Evolutionary conservation across 2,797 vertebrate species (phyloP).

Genomic region (Leptodactylus fallax): DNA sequence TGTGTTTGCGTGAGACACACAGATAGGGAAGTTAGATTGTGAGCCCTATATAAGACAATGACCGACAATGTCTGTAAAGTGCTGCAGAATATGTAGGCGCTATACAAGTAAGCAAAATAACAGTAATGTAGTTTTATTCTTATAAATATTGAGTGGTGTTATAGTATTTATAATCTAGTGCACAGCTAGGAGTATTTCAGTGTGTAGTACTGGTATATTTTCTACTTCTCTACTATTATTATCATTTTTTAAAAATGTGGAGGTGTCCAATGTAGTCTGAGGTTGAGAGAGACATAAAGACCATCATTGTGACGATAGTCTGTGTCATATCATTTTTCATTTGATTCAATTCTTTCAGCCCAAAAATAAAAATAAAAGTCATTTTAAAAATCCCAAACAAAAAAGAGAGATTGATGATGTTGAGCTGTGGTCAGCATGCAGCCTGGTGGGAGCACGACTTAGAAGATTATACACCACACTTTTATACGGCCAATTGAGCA

Average conservation of each 20-base stretch:
- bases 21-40: no score
- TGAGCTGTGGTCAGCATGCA: neutral
- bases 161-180: neutral
- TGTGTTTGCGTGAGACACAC: no score
- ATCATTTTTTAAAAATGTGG: neutral
- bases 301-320: neutral
- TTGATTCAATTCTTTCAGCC: neutral
- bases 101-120: no score
- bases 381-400: conserved; percentile 4
- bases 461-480: conserved; percentile 39
- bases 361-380: neutral
- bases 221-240: neutral
- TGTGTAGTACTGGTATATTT: neutral
- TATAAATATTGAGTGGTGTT: neutral
- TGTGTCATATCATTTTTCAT: neutral
- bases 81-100: no score
- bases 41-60: no score
- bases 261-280: neutral
- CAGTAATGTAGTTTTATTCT: neutral
- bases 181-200: neutral
- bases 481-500: conserved; percentile 22
- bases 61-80: no score
- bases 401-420: conserved; percentile 18
- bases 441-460: conserved; percentile 12
- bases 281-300: neutral